Conservation (phyloP, 1,140 invertebrate species). For the Notospermus geniculatus region DNA sequence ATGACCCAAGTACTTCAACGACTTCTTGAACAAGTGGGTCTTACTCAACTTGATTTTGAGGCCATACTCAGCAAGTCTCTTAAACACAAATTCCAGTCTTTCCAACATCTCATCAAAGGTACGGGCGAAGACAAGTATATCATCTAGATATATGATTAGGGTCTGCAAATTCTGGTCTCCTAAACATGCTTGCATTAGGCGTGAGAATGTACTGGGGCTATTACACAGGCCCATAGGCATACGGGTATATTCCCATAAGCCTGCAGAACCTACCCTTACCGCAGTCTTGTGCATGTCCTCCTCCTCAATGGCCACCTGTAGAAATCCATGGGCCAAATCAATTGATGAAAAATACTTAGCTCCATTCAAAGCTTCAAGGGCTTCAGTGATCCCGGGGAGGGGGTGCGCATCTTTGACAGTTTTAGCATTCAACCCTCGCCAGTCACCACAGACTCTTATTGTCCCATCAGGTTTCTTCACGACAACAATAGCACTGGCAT, state of each 20-base stretch:
- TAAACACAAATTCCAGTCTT: constrained; percentile 16
- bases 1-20: constrained; percentile 27
- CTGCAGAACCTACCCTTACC: background rate
- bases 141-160: no score
- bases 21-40: constrained; percentile 14
- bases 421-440: constrained; percentile 50
- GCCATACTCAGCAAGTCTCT: constrained; percentile 6
- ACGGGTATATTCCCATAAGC: background rate
- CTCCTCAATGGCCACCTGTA: constrained; percentile 46
- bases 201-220: background rate
- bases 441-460: constrained; percentile 55
- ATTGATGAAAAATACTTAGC: constrained; percentile 52
- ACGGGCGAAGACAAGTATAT: background rate
- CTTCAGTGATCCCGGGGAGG: constrained; percentile 57
- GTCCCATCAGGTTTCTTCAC: constrained; percentile 8
- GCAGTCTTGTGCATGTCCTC: constrained; percentile 42
- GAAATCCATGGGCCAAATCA: constrained; percentile 41
- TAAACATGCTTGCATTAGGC: constrained; percentile 1
- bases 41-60: constrained; percentile 24
- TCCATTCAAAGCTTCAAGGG: constrained; percentile 44
- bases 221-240: constrained; percentile 1
- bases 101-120: background rate
- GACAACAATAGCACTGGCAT: constrained; percentile 7
- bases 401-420: constrained; percentile 58
- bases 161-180: background rate